A percentile compares a stretch with the other conserved stretches of the same genome.
Evolutionary conservation across 2,113 vertebrate genomes (phyloP).

Genomic region (Pogonocichla stellata): DNA sequence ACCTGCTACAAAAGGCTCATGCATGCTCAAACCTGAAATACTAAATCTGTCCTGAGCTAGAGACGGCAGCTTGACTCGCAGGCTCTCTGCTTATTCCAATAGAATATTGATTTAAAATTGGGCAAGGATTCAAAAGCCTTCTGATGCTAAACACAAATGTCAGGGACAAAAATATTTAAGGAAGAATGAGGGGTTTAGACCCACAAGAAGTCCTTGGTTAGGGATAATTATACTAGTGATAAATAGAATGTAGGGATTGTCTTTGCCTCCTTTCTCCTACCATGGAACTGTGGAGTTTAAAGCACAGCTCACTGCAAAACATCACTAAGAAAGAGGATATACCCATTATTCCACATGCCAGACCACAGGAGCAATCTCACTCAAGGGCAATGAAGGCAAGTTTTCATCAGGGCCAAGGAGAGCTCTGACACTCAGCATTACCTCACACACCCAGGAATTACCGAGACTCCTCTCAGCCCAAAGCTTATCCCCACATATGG

Average conservation of each 20-base stretch:
- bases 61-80: not conserved
- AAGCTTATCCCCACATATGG: fast-evolving
- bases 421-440: fast-evolving
- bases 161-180: not conserved
- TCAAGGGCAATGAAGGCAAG: not conserved
- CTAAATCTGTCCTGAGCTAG: not conserved
- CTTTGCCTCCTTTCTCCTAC: not conserved
- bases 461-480: not conserved
- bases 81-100: not conserved
- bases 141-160: not conserved
- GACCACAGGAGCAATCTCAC: not conserved
- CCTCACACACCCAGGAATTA: not conserved
- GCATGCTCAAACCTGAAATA: not conserved
- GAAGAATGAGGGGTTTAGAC: fast-evolving
- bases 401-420: not conserved
- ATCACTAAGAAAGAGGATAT: not conserved
- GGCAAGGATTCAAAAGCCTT: not conserved
- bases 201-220: not conserved
- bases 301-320: not conserved
- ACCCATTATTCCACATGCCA: not conserved
- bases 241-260: not conserved
- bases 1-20: not conserved
- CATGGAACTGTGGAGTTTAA: not conserved
- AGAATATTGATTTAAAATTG: not conserved
- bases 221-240: not conserved